Conservation (phyloP, 2,113 vertebrate genomes). For the Vulpes lagopus region DNA sequence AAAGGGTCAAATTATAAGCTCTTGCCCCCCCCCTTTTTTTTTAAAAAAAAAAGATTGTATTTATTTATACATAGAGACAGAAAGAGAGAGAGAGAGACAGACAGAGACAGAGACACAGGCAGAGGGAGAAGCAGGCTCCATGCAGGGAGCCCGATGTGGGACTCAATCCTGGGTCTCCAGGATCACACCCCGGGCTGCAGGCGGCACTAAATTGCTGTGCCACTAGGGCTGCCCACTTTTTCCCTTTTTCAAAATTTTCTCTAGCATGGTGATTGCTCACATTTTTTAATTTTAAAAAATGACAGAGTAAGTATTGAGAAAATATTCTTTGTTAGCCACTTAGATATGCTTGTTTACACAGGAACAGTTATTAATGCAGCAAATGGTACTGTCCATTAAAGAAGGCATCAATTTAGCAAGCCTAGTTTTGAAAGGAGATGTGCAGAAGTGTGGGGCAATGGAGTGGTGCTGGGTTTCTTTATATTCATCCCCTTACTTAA, state of each 20-base stretch:
- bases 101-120: no score
- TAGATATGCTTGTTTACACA: not conserved
- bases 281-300: constrained; percentile 6
- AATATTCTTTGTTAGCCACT: not conserved
- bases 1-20: not conserved
- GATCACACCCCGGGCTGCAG: no score
- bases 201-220: no score
- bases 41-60: no score
- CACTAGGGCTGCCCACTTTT: not conserved
- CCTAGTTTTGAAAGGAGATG: not conserved
- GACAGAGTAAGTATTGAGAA: not conserved
- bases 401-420: not conserved
- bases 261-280: not conserved
- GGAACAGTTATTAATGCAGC: not conserved
- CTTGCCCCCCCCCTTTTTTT: not conserved
- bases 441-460: not conserved
- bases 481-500: not conserved
- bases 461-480: not conserved
- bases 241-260: not conserved
- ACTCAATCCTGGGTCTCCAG: no score
- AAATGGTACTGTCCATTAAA: not conserved
- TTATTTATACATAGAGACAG: no score
- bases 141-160: no score
- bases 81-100: no score
- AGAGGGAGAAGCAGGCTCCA: no score